Evolutionary conservation across 2,888 invertebrate genomes (phyloP).

Genomic region (Anthophora plumipes): DNA sequence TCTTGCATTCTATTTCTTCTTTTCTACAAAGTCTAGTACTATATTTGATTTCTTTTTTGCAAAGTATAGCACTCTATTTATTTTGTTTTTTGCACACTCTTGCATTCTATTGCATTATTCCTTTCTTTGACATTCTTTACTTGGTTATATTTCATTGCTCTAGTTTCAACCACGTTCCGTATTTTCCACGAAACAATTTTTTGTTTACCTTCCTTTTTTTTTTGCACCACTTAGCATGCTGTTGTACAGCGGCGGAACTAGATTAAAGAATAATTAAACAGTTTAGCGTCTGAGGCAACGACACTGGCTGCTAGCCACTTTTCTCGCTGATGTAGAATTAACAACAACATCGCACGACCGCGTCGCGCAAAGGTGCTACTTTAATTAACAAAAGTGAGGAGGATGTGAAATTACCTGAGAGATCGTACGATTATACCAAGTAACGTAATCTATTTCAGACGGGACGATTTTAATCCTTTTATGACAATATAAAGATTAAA

Average conservation of each 20-base stretch:
- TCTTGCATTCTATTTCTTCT: no score
- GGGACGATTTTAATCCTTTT: neutral
- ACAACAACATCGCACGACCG: neutral
- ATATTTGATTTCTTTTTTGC: no score
- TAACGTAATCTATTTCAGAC: neutral
- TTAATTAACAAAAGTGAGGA: slow-evolving; percentile 8
- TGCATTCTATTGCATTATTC: no score
- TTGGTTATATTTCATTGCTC: neutral
- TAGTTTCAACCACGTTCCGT: neutral
- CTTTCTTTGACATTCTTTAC: neutral
- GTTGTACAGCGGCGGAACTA: neutral
- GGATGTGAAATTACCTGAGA: neutral
- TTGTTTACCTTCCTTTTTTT: no score
- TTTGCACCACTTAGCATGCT: neutral
- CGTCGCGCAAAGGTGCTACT: neutral
- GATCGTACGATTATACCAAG: neutral
- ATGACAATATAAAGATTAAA: no score
- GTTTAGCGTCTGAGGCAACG: neutral
- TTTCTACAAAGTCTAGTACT: no score
- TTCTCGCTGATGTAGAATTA: neutral
- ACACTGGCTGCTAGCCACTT: neutral
- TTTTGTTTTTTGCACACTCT: no score
- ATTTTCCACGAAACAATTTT: neutral
- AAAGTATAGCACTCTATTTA: no score
- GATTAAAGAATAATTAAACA: slow-evolving; percentile 21